Evolutionary conservation across 2,797 vertebrate species (phyloP).

Genomic region (Rhodeus uyekii): DNA sequence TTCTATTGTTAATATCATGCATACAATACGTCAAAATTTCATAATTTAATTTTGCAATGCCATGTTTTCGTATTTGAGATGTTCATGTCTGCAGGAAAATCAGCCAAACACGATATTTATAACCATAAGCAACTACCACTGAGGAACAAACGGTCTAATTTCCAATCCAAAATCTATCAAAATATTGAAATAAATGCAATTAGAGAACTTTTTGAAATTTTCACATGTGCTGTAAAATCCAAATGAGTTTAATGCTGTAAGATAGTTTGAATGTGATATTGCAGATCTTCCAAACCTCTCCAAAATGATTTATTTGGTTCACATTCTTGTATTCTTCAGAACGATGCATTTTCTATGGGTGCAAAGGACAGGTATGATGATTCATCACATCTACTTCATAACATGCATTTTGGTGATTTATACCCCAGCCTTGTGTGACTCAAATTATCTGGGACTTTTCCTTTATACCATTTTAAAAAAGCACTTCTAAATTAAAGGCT

Average conservation of each 20-base stretch:
- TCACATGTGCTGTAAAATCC: not conserved
- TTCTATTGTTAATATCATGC: not conserved
- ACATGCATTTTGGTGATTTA: not conserved
- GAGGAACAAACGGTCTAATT: no score
- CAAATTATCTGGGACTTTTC: not conserved
- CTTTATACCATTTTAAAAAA: not conserved
- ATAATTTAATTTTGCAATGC: not conserved
- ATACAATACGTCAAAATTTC: not conserved
- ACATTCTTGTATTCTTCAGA: not conserved
- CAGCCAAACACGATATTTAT: no score
- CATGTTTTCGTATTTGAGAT: not conserved
- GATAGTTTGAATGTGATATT: not conserved
- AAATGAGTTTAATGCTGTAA: not conserved
- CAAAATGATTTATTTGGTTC: not conserved
- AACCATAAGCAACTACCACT: not conserved
- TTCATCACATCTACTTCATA: not conserved
- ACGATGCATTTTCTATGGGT: not conserved
- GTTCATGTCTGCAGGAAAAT: not conserved
- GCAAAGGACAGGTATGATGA: not conserved
- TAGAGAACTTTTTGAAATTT: not conserved
- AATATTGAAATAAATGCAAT: not conserved
- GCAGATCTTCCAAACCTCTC: constrained; percentile 6
- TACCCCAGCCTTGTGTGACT: not conserved
- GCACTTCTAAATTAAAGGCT: not conserved
- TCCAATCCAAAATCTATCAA: no score